These are phyloP conservation scores for Ommatoiulus sabulosus DNA, from an alignment of 2,888 invertebrate species.

Conservation along the genomic window DNA sequence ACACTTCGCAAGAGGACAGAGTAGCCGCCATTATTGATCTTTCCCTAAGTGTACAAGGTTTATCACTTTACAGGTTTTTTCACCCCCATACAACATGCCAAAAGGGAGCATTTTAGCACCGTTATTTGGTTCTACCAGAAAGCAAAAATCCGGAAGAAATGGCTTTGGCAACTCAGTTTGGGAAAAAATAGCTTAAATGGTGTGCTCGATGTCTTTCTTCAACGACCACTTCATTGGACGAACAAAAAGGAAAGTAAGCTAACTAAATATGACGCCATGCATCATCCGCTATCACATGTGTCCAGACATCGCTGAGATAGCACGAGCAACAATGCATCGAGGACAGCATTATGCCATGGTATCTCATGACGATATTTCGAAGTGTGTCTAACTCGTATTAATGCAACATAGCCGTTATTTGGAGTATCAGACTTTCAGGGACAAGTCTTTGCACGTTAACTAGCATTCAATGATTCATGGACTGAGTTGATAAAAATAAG, in stretches of 20 bases:
- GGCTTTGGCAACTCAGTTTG: too few relatives aligned
- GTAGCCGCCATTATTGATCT: constrained; percentile 32
- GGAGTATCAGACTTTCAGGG: neutral
- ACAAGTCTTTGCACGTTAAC: too few relatives aligned
- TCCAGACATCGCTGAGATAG: neutral
- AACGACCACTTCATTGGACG: neutral
- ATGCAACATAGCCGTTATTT: neutral
- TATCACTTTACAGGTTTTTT: constrained; percentile 34
- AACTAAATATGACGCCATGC: neutral
- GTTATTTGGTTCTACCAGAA: neutral
- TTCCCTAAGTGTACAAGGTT: constrained; percentile 31
- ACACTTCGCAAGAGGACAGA: constrained; percentile 2
- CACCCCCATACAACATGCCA: neutral
- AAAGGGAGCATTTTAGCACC: neutral
- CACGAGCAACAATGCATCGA: too few relatives aligned
- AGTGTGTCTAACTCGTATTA: too few relatives aligned
- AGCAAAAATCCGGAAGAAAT: neutral
- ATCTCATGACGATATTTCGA: too few relatives aligned
- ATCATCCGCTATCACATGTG: neutral
- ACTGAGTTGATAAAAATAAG: too few relatives aligned
- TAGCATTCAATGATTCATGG: too few relatives aligned
- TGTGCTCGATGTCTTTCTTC: neutral
- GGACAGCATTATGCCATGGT: too few relatives aligned
- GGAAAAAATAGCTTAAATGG: neutral
- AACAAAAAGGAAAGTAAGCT: neutral